Conservation (phyloP, 2,888 invertebrate genomes). For the Zaprionus obscuricornis region DNA sequence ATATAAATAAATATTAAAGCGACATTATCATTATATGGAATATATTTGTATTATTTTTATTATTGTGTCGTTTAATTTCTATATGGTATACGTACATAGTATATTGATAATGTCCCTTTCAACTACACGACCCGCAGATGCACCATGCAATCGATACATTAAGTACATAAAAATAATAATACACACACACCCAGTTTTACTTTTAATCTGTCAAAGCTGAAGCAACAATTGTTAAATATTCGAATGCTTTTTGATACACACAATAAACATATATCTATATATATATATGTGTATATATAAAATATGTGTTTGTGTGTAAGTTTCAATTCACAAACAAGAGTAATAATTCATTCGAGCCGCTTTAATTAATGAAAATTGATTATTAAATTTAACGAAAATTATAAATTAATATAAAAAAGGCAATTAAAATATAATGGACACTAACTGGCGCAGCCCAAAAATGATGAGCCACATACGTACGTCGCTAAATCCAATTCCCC, state of each 20-base stretch:
- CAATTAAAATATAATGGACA: slow-evolving; percentile 39
- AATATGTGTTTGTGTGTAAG: too few species aligned
- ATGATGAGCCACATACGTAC: slow-evolving; percentile 28
- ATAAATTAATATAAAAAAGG: slow-evolving; percentile 20
- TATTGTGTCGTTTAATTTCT: slow-evolving; percentile 15
- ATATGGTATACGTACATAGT: too few species aligned
- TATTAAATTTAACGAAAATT: slow-evolving; percentile 26
- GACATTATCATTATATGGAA: too few species aligned
- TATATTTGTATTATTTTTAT: too few species aligned
- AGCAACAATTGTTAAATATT: not conserved
- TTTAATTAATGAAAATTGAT: slow-evolving; percentile 17
- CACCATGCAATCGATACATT: slow-evolving; percentile 31
- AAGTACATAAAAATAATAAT: slow-evolving; percentile 35
- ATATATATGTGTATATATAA: too few species aligned
- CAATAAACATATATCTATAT: too few species aligned
- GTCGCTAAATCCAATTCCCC: not conserved
- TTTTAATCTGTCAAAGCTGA: slow-evolving; percentile 19
- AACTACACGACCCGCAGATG: slow-evolving; percentile 9
- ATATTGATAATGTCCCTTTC: slow-evolving; percentile 17
- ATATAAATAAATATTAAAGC: slow-evolving; percentile 2
- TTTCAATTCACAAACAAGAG: too few species aligned
- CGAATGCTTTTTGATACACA: too few species aligned
- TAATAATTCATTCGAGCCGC: not conserved
- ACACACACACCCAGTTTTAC: slow-evolving; percentile 4
- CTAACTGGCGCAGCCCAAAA: slow-evolving; percentile 15